These are phyloP conservation scores for Phenganax marumi DNA, from an alignment of 92 coral and sea anemone genomes.

Conservation along the genomic window DNA sequence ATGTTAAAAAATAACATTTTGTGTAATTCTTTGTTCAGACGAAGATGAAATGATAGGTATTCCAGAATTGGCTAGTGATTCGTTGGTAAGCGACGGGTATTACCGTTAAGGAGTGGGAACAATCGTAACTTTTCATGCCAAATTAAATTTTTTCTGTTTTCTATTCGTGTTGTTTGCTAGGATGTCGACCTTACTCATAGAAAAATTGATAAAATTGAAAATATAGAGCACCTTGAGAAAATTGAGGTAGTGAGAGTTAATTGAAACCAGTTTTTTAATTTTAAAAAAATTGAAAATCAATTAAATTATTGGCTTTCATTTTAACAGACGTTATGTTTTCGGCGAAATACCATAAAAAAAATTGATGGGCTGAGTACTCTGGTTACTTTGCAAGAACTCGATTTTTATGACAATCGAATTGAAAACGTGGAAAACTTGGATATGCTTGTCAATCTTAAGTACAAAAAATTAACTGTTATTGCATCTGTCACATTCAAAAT, in stretches of 20 bases:
- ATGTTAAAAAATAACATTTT: background rate
- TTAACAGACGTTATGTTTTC: constrained; percentile 69
- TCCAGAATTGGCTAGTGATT: constrained; percentile 29
- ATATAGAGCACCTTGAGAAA: constrained; percentile 54
- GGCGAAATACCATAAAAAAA: constrained; percentile 74
- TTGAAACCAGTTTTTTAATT: background rate
- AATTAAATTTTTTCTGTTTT: background rate
- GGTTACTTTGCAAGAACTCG: constrained; percentile 78
- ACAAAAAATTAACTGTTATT: constrained; percentile 37
- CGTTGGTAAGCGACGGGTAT: constrained; percentile 11
- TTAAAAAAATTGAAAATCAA: background rate
- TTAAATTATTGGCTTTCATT: background rate
- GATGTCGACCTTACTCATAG: constrained; percentile 94
- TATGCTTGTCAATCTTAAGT: constrained; percentile 66
- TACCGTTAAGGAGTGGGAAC: background rate
- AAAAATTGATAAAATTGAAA: constrained; percentile 79
- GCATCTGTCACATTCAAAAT: background rate
- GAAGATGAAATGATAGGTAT: constrained; percentile 27
- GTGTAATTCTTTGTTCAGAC: constrained; percentile 8
- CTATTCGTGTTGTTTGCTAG: constrained; percentile 36
- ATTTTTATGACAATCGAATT: constrained; percentile 87
- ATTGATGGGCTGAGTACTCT: constrained; percentile 79
- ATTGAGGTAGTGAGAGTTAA: constrained; percentile 21
- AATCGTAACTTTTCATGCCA: background rate
- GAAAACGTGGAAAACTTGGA: constrained; percentile 74